Conservation (phyloP, 2,113 vertebrate species). For the Anarhynchus alexandrinus region DNA sequence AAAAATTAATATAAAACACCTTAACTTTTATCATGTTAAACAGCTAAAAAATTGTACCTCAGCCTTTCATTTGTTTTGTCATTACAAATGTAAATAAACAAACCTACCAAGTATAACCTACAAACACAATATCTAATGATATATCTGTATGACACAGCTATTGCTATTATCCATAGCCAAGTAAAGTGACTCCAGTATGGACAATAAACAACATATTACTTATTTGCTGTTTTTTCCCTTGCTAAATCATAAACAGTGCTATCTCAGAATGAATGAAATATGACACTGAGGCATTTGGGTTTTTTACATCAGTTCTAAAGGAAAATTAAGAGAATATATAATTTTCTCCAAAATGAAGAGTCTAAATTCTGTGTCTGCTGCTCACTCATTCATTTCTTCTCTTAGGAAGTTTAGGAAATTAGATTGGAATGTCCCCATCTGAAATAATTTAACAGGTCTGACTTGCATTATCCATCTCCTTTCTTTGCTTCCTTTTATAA, state of each 20-base stretch:
- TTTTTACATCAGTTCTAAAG: background rate
- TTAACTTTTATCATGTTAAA: background rate
- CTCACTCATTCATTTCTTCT: background rate
- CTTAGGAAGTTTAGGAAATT: background rate
- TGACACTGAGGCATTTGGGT: background rate
- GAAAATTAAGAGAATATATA: background rate
- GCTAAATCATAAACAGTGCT: background rate
- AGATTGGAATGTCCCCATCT: background rate
- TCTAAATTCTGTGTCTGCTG: background rate
- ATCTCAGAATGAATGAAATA: background rate
- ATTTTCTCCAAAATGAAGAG: background rate
- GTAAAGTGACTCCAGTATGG: background rate
- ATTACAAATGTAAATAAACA: background rate
- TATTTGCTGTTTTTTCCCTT: background rate
- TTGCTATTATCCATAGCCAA: background rate
- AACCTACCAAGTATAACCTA: fast-evolving
- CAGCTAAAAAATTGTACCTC: background rate
- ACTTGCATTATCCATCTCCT: background rate
- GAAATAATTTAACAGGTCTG: background rate
- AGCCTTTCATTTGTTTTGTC: background rate
- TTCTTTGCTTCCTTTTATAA: slow-evolving; percentile 22
- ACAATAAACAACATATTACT: background rate
- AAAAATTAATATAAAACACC: background rate
- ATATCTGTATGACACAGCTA: background rate
- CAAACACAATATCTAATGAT: background rate